These are phyloP conservation scores for Gymnocephalus cernua DNA, from an alignment of 2,113 vertebrate genomes.

Conservation along the genomic window DNA sequence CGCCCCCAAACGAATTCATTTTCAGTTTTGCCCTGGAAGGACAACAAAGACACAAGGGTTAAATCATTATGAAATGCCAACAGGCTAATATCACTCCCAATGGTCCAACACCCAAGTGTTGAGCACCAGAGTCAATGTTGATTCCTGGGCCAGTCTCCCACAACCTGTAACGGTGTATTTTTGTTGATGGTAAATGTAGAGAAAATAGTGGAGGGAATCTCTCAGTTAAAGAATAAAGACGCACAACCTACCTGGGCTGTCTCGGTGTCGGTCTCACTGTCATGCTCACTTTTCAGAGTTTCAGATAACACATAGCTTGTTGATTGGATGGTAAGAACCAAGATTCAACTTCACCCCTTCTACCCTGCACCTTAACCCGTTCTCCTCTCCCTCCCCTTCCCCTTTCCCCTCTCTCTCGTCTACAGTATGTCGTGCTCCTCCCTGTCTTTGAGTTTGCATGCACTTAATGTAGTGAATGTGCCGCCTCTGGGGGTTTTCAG, in stretches of 20 bases:
- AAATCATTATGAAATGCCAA: not conserved
- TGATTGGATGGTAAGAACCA: conserved; percentile 78
- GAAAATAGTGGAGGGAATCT: conserved; percentile 2
- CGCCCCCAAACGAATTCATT: no score
- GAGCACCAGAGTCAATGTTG: not conserved
- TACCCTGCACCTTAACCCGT: conserved; percentile 7
- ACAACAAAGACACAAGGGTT: no score
- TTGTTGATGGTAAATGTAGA: conserved; percentile 15
- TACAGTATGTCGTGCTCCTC: not conserved
- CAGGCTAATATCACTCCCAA: not conserved
- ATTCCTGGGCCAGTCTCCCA: not conserved
- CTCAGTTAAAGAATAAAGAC: conserved; percentile 59
- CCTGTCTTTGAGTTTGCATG: conserved; percentile 67
- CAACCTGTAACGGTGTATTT: not conserved
- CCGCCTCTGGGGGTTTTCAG: not conserved
- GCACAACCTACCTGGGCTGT: conserved; percentile 38
- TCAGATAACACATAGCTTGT: conserved; percentile 55
- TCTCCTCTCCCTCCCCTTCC: not conserved
- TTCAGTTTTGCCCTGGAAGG: no score
- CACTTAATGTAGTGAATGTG: conserved; percentile 43
- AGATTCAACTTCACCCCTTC: conserved; percentile 42
- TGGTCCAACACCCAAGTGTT: not conserved
- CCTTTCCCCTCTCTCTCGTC: not conserved
- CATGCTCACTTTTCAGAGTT: conserved; percentile 49
- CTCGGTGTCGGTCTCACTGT: conserved; percentile 15